Evolutionary conservation across 2,113 vertebrate genomes (phyloP), one percentile per base, ranked within the genome.

Genomic region (Deroptyus accipitrinus): DNA sequence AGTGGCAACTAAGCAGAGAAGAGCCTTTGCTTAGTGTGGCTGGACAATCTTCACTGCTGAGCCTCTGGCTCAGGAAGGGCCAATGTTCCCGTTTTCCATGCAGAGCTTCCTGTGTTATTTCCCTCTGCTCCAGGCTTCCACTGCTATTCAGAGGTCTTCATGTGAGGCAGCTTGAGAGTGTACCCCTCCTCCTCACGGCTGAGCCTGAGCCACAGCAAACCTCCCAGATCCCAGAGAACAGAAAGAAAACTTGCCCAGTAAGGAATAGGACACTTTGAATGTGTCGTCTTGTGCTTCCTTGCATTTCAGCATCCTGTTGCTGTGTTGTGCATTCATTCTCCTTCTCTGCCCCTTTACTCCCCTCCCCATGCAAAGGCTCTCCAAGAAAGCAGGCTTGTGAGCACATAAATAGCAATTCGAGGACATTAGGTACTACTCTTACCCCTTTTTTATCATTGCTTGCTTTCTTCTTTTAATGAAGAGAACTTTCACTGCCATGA

Each of bases 11-110:
- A 5, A 3, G 49, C 3, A 6, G 12, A 8, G 37, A 17, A 17
- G 35, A 44, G 25, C 3, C 48, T 8, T 28, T 28, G 14, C 17
- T 22, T 19, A 23, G 23, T 22, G 61, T 22, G 19, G 42, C 2
- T 46, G 62, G 37, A 33, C 15, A 31, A 22, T 4, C 17, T 28
- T 8, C 13, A 2, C 25, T 7, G 14, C 11, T 19, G 17, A 31
- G 19, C 78, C 28, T 59, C 44, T 66, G n/a, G 51, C 73, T 48
- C n/a, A 17, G 46, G 19, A 67, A 1, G 18, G 20, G 39, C 59
- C 52, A 35, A 2, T 0, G 0, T 15, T 62, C 72, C 28, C 0
- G 0, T 23, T n/a, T 16, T 24, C 4, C 33, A 5, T 1, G 2
- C 16, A 1, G 9, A 2, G 6, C 18, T 57, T 27, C 42, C 63